Base-by-base conservation (phyloP, 2,888 invertebrate species). In the Caenorhabditis japonica region DNA sequence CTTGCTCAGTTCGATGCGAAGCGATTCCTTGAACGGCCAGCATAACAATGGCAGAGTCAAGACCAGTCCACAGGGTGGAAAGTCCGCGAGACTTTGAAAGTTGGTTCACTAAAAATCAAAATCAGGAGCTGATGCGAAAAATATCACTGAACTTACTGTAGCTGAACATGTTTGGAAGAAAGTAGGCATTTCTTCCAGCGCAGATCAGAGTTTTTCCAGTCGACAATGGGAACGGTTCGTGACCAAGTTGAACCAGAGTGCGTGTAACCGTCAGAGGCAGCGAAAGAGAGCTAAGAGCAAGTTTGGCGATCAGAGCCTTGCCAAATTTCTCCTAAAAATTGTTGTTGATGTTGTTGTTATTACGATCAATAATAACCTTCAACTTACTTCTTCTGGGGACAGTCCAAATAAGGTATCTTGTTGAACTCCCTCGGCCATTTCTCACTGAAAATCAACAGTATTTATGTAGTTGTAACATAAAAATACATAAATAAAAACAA, bases 211-310 rank as follows among this genome's bases (percentile, higher is more conserved):
- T 60, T 46, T 82, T 83, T 69, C 86, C 87, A 15, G 78, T 80
- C 17, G 81, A 80, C 27, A 87, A 75, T 7, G 87, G 83, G 59
- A 84, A 87, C 5, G 87, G 87, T 55, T 87, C 87, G 60, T 87
- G 80, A 0, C 87, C 87, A 13, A 87, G 80, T 58, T 80, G 80
- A 41, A 79, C 75, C 25, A 86, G 77, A 3, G 83, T 82, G 46
- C 83, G 82, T 7, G 79, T 77, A 33, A 82, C 79, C 5, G 75
- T 76, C 52, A 86, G 59, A 17, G 86, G 86, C 55, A 84, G 76
- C 17, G 82, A 60, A 15, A 80, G 68, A 2, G 78, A 61, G 19
- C 75, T 73, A 17, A 84, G 52, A 23, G 71, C 77, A 7, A 60
- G 52, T 61, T 80, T 81, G 4, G 71, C 69, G 13, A 64, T 68